Evolutionary conservation across 1,140 invertebrate species (phyloP).

Genomic region (Ooceraea biroi): DNA sequence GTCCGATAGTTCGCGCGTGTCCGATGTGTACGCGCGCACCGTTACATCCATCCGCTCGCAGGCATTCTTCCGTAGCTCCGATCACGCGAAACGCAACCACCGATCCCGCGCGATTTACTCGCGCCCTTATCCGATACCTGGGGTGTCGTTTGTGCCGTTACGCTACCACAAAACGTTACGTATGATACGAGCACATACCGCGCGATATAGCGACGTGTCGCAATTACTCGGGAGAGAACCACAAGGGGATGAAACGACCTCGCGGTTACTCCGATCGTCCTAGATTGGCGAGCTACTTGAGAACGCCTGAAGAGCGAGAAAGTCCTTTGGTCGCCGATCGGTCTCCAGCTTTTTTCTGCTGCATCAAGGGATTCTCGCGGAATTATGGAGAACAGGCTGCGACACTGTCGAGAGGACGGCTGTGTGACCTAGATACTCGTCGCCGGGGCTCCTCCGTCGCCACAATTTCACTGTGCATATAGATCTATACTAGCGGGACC

Average conservation of each 20-base stretch:
- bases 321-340: neutral
- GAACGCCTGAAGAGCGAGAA: neutral
- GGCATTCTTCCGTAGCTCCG: neutral
- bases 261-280: neutral
- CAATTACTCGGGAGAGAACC: neutral
- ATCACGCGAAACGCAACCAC: neutral
- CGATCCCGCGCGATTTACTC: neutral
- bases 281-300: neutral
- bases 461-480: conserved; percentile 71
- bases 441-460: conserved; percentile 61
- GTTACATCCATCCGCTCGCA: neutral
- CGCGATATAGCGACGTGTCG: neutral
- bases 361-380: conserved; percentile 16
- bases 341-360: conserved; percentile 28
- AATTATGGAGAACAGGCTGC: conserved; percentile 57
- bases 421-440: conserved; percentile 71
- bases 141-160: neutral
- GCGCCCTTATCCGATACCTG: neutral
- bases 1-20: neutral
- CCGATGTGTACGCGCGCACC: neutral
- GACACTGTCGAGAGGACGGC: conserved; percentile 44
- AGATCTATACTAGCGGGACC: conserved; percentile 64
- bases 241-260: neutral
- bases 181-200: neutral
- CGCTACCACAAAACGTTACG: neutral